These are phyloP conservation scores for Ephydatia muelleri DNA, from an alignment of 37 sponge, comb jelly and placozoan genomes.

Conservation along the genomic window DNA sequence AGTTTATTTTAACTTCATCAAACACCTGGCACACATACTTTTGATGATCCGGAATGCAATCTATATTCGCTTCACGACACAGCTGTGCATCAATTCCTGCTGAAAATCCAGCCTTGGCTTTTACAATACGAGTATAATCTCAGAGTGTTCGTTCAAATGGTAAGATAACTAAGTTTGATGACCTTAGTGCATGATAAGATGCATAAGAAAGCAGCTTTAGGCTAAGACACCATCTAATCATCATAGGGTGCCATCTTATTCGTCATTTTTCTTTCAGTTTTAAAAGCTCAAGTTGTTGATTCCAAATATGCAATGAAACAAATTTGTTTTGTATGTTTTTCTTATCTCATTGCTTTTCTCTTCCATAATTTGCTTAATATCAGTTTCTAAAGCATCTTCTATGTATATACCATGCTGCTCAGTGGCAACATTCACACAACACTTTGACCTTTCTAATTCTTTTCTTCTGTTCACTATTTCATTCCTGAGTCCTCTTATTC, in stretches of 20 bases:
- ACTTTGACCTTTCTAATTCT: conserved; percentile 14
- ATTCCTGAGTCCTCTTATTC: conserved; percentile 7
- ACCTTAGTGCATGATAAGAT: conserved; percentile 27
- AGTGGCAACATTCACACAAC: neutral
- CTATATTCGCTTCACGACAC: conserved; percentile 23
- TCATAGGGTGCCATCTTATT: neutral
- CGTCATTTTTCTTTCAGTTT: too few relatives aligned
- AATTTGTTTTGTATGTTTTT: neutral
- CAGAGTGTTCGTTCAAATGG: conserved; percentile 26
- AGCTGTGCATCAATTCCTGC: too few relatives aligned
- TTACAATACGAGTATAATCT: conserved; percentile 33
- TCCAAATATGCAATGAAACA: neutral
- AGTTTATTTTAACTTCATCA: conserved; percentile 45
- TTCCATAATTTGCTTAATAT: conserved; percentile 3
- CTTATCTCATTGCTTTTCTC: too few relatives aligned
- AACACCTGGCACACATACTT: conserved; percentile 40
- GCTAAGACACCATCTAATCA: conserved; percentile 19
- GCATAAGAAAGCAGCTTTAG: too few relatives aligned
- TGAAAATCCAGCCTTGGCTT: conserved; percentile 38
- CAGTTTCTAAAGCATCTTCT: neutral
- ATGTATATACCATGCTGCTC: neutral
- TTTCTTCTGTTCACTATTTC: conserved; percentile 8
- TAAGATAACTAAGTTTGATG: conserved; percentile 1
- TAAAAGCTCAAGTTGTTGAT: too few relatives aligned
- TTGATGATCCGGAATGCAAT: conserved; percentile 26